These are phyloP conservation scores for Tamandua tetradactyla DNA, from an alignment of 2,797 vertebrate genomes.

Conservation along the genomic window DNA sequence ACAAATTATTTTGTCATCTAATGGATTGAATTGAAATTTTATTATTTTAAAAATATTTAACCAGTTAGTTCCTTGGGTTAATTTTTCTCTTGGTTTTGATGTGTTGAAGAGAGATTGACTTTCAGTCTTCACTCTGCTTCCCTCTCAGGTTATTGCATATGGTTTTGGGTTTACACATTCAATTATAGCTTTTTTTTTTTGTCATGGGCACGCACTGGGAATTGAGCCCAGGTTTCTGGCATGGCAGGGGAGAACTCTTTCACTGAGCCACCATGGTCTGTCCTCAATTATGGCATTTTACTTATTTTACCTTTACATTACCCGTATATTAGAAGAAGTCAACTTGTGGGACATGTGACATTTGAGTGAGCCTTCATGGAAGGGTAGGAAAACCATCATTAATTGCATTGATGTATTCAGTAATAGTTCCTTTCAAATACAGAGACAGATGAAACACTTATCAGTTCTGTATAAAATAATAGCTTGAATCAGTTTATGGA, in stretches of 20 bases:
- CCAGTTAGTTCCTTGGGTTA: not conserved
- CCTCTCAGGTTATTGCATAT: not conserved
- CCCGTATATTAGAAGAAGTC: not conserved
- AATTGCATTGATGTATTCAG: not conserved
- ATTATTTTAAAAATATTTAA: not conserved
- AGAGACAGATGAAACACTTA: slow-evolving; percentile 20
- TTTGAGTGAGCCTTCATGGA: not conserved
- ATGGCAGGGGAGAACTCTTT: no score
- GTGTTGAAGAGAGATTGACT: not conserved
- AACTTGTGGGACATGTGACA: not conserved
- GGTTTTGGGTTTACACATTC: not conserved
- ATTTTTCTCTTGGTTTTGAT: slow-evolving; percentile 30
- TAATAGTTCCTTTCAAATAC: slow-evolving; percentile 33
- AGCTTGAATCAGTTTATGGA: slow-evolving; percentile 1
- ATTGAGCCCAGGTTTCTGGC: no score
- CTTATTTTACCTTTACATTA: not conserved
- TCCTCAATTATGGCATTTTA: no score
- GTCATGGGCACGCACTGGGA: no score
- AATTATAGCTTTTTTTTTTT: no score
- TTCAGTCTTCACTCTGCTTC: not conserved
- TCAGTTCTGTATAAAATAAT: not conserved
- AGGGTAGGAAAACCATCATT: slow-evolving; percentile 5
- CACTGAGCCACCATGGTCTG: no score
- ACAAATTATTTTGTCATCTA: slow-evolving; percentile 33
- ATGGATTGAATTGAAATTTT: slow-evolving; percentile 3